A percentile compares a stretch with the other conserved stretches of the same genome.
Evolutionary conservation across 2,113 vertebrate genomes (phyloP).

Genomic region (Callipepla californica): DNA sequence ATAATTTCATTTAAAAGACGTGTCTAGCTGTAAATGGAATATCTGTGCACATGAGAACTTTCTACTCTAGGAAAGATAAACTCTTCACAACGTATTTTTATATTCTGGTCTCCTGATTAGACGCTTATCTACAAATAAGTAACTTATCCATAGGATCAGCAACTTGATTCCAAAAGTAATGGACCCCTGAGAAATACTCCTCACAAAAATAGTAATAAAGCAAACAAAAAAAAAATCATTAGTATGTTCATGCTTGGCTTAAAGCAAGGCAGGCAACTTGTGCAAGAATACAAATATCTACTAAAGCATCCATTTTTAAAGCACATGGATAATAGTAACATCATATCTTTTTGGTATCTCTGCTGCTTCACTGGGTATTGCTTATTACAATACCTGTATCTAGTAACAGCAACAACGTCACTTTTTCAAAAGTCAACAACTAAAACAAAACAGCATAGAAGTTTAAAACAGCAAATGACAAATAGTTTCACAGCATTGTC

Average conservation of each 20-base stretch:
- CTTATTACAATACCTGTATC: no score
- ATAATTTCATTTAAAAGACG: neutral
- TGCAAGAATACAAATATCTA: slow-evolving; percentile 1
- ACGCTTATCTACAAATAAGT: slow-evolving; percentile 36
- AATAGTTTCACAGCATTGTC: neutral
- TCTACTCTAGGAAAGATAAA: neutral
- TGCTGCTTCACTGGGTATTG: neutral
- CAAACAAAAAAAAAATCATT: neutral
- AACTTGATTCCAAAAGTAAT: slow-evolving; percentile 61
- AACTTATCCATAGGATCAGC: slow-evolving; percentile 58
- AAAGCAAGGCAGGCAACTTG: slow-evolving; percentile 34
- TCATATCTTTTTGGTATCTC: neutral
- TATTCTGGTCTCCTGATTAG: slow-evolving; percentile 22
- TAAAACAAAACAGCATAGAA: neutral
- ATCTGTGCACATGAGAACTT: neutral
- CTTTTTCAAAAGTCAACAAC: neutral
- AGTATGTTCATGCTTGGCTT: neutral
- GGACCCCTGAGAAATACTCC: neutral
- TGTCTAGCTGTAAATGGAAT: neutral
- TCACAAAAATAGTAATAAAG: neutral
- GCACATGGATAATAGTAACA: neutral
- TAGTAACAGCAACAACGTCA: neutral
- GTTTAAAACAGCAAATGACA: neutral
- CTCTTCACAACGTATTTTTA: neutral
- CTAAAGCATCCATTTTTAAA: neutral